Evolutionary conservation across 1,140 invertebrate species (phyloP).

Genomic region (Sycophaga agraensis): DNA sequence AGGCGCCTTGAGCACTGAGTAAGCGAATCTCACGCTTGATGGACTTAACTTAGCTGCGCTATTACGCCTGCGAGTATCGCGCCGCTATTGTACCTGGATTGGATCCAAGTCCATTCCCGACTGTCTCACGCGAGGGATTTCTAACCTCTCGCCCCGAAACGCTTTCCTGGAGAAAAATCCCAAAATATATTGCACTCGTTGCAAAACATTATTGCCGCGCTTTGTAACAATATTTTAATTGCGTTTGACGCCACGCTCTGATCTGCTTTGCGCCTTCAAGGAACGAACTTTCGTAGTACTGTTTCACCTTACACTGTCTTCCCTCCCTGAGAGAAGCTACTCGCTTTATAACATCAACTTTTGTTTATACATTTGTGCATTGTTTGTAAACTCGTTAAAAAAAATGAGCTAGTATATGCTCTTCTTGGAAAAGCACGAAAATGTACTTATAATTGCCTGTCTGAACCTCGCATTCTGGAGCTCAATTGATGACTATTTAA

Average conservation of each 20-base stretch:
- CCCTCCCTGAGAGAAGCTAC: no score
- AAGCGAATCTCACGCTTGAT: constrained; percentile 31
- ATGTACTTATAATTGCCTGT: no score
- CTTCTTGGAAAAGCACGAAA: no score
- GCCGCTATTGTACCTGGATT: constrained; percentile 30
- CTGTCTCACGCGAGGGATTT: neutral
- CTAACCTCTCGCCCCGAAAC: neutral
- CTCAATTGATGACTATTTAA: no score
- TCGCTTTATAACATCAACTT: no score
- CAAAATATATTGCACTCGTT: constrained; percentile 19
- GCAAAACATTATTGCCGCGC: constrained; percentile 16
- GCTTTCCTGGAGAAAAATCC: neutral
- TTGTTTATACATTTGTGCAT: no score
- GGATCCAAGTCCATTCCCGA: constrained; percentile 29
- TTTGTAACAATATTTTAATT: constrained; percentile 29
- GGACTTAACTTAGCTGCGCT: constrained; percentile 29
- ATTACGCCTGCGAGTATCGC: constrained; percentile 30
- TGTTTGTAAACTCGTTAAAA: no score
- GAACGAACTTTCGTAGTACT: neutral
- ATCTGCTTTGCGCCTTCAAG: neutral
- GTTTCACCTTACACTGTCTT: no score
- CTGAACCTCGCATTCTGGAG: no score
- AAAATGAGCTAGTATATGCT: no score
- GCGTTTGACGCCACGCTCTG: neutral
- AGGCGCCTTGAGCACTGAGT: constrained; percentile 13